Percentiles rank a stretch among this genome's conserved stretches.
Conservation (phyloP, 2,797 vertebrate species). For the Falco novaeseelandiae region DNA sequence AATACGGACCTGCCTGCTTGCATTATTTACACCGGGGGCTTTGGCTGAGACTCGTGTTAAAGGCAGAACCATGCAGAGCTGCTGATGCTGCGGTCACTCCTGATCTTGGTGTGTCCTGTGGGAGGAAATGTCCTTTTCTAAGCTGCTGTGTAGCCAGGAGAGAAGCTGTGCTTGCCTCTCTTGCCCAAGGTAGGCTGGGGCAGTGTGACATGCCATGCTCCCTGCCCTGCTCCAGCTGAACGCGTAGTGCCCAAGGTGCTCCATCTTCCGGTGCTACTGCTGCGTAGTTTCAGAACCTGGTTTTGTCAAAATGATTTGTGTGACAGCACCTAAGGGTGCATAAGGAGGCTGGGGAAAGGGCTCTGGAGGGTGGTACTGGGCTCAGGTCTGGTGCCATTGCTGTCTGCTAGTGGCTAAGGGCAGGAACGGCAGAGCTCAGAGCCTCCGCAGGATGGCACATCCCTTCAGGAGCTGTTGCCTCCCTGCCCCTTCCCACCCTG, state of each 20-base stretch:
- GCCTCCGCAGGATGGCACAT: background rate
- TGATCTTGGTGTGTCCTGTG: background rate
- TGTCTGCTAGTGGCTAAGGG: background rate
- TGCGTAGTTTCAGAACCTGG: background rate
- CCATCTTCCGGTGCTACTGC: rapidly evolving
- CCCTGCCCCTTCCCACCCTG: background rate
- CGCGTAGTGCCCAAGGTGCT: rapidly evolving
- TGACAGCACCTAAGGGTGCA: background rate
- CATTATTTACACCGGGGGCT: background rate
- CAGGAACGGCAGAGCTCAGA: background rate
- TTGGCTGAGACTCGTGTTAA: background rate
- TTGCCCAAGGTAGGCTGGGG: rapidly evolving
- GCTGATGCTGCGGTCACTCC: background rate
- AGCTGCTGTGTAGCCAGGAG: background rate
- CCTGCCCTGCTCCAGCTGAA: rapidly evolving
- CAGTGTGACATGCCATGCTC: rapidly evolving
- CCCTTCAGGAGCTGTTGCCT: too few species aligned
- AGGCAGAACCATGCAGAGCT: background rate
- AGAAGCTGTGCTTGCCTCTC: background rate
- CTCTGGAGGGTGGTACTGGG: background rate
- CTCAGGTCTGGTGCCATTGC: rapidly evolving
- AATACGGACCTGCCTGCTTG: background rate
- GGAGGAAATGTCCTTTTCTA: background rate
- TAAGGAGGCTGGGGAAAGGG: background rate
- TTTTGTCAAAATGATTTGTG: background rate